Evolutionary conservation across 2,888 invertebrate genomes (phyloP), one percentile per base, ranked within the genome.

Genomic region (Siphlonurus alternatus): DNA sequence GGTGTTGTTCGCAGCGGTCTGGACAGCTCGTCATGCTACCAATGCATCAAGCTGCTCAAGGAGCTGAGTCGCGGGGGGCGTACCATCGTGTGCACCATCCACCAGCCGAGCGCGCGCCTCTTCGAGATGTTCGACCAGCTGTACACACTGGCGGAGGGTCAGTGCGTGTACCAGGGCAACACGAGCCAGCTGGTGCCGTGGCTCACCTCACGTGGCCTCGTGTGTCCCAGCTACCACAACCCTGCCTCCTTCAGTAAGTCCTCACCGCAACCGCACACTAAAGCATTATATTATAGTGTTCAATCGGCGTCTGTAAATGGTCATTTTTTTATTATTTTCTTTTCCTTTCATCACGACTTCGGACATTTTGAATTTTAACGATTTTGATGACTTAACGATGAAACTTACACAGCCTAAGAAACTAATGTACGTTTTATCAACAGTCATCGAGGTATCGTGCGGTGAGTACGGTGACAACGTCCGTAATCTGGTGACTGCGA

Each of bases 101-200:
- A 96, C 77, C 96, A 96, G 75, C 96, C 96, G 0, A 94, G 93
- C n/a, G 95, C 96, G 22, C 85, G 95, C 70, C 78, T 96, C 67
- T 95, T 96, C 72, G 95, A 96, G 76, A 95, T 93, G 91, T 96
- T 96, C 73, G 95, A 96, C 74, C 88, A 95, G 75, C 78, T 97
- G 68, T 96, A 95, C 75, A 93, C 95, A 2, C 76, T 97, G 68
- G 90, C 95, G 19, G 93, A 94, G 70, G 96, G 96, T 0, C 90
- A 93, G 74, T 96, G 95, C 74, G 91, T 96, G 18, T 97, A 96
- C 75, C 90, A 93, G 73, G 95, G 96, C 63, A 88, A 88, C 66
- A 91, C 93, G 0, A 86, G 83, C 65, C 85, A 89, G 72, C 77
- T 96, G 65, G 89, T 97, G 71, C 86, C 88, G 68, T 90, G 89